Evolutionary conservation across 1,140 invertebrate species (phyloP).

Genomic region (Calliopsis andreniformis): DNA sequence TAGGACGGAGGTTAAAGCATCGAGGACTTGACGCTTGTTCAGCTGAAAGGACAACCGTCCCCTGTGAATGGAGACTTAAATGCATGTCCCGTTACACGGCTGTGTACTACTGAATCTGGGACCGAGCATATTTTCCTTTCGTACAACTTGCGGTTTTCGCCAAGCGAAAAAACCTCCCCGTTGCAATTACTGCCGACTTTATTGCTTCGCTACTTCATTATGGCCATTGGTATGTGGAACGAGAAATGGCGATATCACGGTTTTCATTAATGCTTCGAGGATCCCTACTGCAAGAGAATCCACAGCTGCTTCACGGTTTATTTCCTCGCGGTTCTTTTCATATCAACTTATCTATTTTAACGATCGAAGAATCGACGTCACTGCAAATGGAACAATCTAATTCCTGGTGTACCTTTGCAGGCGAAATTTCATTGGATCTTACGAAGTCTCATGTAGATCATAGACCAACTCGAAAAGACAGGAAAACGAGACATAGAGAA

Average conservation of each 20-base stretch:
- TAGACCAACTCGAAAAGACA: neutral
- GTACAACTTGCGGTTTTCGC: neutral
- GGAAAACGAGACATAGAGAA: slow-evolving; percentile 19
- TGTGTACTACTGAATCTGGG: slow-evolving; percentile 31
- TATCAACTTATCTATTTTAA: too few relatives aligned
- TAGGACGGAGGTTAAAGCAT: slow-evolving; percentile 52
- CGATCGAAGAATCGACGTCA: too few relatives aligned
- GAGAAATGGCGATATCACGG: slow-evolving; percentile 11
- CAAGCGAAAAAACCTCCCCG: neutral
- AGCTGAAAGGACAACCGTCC: slow-evolving; percentile 56
- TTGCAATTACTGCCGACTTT: slow-evolving; percentile 14
- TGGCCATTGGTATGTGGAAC: slow-evolving; percentile 8
- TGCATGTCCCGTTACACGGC: slow-evolving; percentile 56
- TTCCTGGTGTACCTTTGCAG: too few relatives aligned
- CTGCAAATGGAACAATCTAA: too few relatives aligned
- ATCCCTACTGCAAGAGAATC: neutral
- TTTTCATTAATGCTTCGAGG: slow-evolving; percentile 1
- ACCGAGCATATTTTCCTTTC: slow-evolving; percentile 19
- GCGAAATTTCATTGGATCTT: too few relatives aligned
- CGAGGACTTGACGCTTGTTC: slow-evolving; percentile 52
- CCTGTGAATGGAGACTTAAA: slow-evolving; percentile 63
- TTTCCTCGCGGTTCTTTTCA: neutral
- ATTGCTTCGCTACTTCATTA: slow-evolving; percentile 14
- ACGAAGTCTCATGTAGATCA: too few relatives aligned
- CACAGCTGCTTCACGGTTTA: neutral